Conservation (phyloP, 2,888 invertebrate genomes). For the Steinernema carpocapsae region DNA sequence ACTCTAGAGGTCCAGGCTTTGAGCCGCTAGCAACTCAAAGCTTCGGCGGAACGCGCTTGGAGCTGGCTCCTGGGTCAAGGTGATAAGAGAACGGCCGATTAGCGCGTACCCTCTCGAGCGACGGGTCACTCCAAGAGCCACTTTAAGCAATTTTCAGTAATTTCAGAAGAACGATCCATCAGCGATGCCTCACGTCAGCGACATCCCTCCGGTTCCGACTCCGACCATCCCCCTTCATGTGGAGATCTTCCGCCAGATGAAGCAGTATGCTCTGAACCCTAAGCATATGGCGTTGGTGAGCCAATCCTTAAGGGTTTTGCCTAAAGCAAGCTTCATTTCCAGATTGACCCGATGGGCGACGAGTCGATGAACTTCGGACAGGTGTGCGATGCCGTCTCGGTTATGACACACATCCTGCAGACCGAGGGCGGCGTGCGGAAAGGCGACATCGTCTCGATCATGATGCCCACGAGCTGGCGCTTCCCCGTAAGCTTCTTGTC, state of each 20-base stretch:
- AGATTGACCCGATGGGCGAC: constrained; percentile 17
- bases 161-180: no score
- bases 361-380: not conserved
- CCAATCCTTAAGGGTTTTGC: not conserved
- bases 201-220: not conserved
- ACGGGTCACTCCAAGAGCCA: not conserved
- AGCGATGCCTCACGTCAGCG: constrained; percentile 12
- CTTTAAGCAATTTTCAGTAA: not conserved
- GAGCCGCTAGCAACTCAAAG: no score
- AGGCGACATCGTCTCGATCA: constrained; percentile 48
- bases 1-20: no score
- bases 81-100: constrained; percentile 4
- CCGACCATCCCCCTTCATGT: constrained; percentile 4
- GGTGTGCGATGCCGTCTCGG: not conserved
- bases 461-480: constrained; percentile 40
- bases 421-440: constrained; percentile 30
- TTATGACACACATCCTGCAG: not conserved
- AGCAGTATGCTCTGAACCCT: not conserved
- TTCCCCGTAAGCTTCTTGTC: constrained; percentile 31
- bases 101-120: not conserved
- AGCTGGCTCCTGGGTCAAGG: no score
- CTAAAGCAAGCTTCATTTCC: not conserved
- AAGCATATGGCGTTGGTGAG: constrained; percentile 12
- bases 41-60: no score
- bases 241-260: not conserved